A percentile compares a stretch with the other conserved stretches of the same genome.
Evolutionary conservation across 1,140 invertebrate genomes (phyloP).

Genomic region (Aradophagus sp.): DNA sequence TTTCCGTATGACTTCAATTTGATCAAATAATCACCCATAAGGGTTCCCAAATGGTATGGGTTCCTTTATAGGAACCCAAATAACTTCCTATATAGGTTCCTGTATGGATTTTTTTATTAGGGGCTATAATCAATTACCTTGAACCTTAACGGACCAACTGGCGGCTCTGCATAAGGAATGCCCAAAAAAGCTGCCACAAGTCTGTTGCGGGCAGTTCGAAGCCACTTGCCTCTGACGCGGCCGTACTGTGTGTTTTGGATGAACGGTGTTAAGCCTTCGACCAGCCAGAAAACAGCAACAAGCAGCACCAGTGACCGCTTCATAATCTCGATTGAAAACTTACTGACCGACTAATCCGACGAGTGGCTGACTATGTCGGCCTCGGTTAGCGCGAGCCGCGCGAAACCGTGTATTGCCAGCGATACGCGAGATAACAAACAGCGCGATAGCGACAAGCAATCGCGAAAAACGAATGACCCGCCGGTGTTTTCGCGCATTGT

Average conservation of each 20-base stretch:
- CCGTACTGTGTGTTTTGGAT: slow-evolving; percentile 61
- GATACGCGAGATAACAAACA: slow-evolving; percentile 32
- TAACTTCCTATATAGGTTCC: too few species aligned
- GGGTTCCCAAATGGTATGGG: too few species aligned
- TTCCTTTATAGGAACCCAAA: too few species aligned
- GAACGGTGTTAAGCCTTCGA: slow-evolving; percentile 4
- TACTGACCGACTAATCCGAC: too few species aligned
- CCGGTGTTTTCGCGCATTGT: slow-evolving; percentile 23
- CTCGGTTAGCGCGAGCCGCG: slow-evolving; percentile 1
- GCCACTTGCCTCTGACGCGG: slow-evolving; percentile 59
- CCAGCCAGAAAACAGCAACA: background rate
- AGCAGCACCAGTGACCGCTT: slow-evolving; percentile 8
- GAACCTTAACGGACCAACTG: slow-evolving; percentile 62
- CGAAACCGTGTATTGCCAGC: too few species aligned
- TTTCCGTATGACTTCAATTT: too few species aligned
- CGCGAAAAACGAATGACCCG: too few species aligned
- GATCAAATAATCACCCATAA: too few species aligned
- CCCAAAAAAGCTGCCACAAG: slow-evolving; percentile 63
- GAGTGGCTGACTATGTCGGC: too few species aligned
- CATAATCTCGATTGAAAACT: background rate
- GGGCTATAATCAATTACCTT: slow-evolving; percentile 56
- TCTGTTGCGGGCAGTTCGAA: slow-evolving; percentile 19
- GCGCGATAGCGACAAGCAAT: too few species aligned
- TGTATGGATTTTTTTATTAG: too few species aligned
- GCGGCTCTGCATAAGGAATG: slow-evolving; percentile 67